Conservation (phyloP, 2,113 vertebrate genomes). For the Azemiops feae region DNA sequence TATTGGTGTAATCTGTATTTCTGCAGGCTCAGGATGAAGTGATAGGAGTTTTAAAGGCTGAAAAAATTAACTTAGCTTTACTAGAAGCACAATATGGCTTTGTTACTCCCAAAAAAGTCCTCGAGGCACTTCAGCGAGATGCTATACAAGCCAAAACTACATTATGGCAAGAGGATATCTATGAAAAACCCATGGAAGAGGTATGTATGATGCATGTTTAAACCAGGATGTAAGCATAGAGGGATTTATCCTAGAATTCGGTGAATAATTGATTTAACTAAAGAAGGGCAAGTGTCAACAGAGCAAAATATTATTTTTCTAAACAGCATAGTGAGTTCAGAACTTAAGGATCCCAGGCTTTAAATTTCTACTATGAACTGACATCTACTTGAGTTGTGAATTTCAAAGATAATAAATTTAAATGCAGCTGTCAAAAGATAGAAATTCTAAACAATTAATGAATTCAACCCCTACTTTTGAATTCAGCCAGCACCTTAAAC, state of each 20-base stretch:
- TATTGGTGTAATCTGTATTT: conserved; percentile 61
- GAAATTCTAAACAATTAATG: not conserved
- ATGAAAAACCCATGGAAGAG: conserved; percentile 93
- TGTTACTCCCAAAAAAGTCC: conserved; percentile 87
- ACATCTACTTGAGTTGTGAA: not conserved
- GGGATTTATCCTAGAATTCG: conserved; percentile 10
- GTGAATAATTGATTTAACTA: not conserved
- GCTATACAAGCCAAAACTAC: conserved; percentile 82
- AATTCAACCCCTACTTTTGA: not conserved
- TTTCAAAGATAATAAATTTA: not conserved
- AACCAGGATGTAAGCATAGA: not conserved
- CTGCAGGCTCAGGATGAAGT: conserved; percentile 94
- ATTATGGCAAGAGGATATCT: conserved; percentile 86
- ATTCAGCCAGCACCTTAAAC: not conserved
- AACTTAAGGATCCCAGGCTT: not conserved
- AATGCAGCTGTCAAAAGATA: not conserved
- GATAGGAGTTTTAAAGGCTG: conserved; percentile 92
- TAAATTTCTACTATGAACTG: not conserved
- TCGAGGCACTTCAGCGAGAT: conserved; percentile 93
- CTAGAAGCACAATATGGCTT: conserved; percentile 95
- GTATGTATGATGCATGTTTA: conserved; percentile 67
- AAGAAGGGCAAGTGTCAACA: conserved; percentile 23
- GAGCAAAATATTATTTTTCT: not conserved
- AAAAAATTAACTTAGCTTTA: conserved; percentile 91
- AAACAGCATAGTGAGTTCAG: not conserved